phyloP scores from a whole-genome alignment of 1,140 invertebrate genomes.

The Bombus sylvicola region DNA sequence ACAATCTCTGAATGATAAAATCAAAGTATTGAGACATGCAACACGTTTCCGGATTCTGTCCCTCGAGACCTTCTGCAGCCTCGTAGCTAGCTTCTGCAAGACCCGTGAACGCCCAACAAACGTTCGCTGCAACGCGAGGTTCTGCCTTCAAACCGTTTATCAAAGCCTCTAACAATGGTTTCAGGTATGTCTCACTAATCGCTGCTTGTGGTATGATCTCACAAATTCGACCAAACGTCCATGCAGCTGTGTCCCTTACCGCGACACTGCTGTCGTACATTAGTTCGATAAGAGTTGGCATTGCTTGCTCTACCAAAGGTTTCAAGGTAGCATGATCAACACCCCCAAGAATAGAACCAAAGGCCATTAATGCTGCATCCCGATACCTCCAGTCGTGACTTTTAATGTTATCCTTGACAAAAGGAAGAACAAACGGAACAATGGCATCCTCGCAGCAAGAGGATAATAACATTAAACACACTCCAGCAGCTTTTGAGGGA shows the following conservation, averaged over 20 bases:
- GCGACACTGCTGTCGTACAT: slow-evolving; percentile 97
- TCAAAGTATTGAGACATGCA: slow-evolving; percentile 97
- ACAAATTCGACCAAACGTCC: slow-evolving; percentile 98
- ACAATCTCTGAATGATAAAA: slow-evolving; percentile 94
- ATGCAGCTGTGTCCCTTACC: slow-evolving; percentile 98
- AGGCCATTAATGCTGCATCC: slow-evolving; percentile 99
- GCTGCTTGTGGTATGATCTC: slow-evolving; percentile 98
- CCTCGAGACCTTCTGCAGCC: slow-evolving; percentile 86
- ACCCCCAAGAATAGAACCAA: slow-evolving; percentile 98
- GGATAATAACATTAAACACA: slow-evolving; percentile 99
- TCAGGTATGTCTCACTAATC: slow-evolving; percentile 93
- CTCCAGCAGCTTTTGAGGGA: slow-evolving; percentile 99
- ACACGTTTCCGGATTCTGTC: slow-evolving; percentile 95
- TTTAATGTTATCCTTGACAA: slow-evolving; percentile 97
- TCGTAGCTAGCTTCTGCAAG: slow-evolving; percentile 99
- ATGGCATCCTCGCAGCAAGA: slow-evolving; percentile 99
- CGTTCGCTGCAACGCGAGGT: slow-evolving; percentile 98
- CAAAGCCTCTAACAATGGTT: slow-evolving; percentile 94
- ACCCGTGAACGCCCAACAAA: slow-evolving; percentile 99
- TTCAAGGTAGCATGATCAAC: slow-evolving; percentile 94
- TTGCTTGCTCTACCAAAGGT: slow-evolving; percentile 97
- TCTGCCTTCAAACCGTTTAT: slow-evolving; percentile 95
- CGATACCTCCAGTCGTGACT: slow-evolving; percentile 96
- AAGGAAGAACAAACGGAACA: slow-evolving; percentile 97
- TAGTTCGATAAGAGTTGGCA: slow-evolving; percentile 96